phyloP scores from a whole-genome alignment of 2,113 vertebrate species.

The Megaptera novaeangliae region DNA sequence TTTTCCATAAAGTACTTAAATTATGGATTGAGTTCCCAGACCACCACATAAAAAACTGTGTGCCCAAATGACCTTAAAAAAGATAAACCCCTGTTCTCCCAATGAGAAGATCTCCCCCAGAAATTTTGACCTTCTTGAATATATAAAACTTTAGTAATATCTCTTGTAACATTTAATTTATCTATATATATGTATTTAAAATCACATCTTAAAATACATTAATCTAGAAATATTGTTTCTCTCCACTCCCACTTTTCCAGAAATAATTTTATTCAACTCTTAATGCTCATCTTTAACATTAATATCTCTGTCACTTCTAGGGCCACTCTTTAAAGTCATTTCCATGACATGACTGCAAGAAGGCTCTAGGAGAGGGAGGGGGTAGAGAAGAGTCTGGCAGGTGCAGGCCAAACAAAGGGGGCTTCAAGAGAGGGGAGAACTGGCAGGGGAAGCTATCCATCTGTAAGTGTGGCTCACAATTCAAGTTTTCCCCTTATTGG shows the following conservation, averaged over 20 bases:
- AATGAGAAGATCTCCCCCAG: neutral
- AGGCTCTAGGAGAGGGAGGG: neutral
- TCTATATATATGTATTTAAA: neutral
- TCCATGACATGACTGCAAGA: neutral
- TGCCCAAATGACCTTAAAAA: neutral
- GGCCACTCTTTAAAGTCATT: neutral
- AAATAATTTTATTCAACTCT: conserved; percentile 13
- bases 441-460: neutral
- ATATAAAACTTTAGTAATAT: neutral
- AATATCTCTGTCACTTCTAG: neutral
- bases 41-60: neutral
- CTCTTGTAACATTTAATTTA: neutral
- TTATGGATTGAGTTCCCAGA: neutral
- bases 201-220: conserved; percentile 7
- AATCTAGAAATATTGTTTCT: neutral
- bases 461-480: neutral
- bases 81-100: neutral
- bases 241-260: neutral
- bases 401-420: neutral
- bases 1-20: conserved; percentile 32
- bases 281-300: conserved; percentile 1
- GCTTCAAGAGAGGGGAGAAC: neutral
- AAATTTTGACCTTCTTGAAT: conserved; percentile 16
- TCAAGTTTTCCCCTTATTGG: neutral
- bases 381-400: neutral